A percentile compares a stretch with the other conserved stretches of the same genome.
Evolutionary conservation across 2,888 invertebrate genomes (phyloP).

Genomic region (Troides helena): DNA sequence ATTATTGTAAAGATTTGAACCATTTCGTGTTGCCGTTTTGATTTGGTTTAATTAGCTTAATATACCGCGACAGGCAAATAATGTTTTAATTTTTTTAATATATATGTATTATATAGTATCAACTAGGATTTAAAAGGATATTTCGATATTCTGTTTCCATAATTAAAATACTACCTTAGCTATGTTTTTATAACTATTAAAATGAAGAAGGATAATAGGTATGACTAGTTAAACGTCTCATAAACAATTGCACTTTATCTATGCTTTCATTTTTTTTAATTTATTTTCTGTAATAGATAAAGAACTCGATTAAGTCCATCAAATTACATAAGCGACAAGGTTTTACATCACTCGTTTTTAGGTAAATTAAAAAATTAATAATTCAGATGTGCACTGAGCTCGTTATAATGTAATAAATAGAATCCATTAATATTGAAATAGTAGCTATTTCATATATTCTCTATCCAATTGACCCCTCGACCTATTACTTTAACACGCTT

Average conservation of each 20-base stretch:
- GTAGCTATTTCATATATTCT: constrained; percentile 3
- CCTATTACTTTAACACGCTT: constrained; percentile 6
- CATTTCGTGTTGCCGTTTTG: no score
- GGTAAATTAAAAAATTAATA: background rate
- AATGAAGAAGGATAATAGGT: no score
- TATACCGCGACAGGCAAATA: no score
- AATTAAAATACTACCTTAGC: no score
- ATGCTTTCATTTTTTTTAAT: constrained; percentile 1
- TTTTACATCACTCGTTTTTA: background rate
- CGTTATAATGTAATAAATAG: background rate
- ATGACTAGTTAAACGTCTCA: background rate
- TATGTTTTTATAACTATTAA: no score
- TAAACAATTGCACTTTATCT: background rate
- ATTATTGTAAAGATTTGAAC: no score
- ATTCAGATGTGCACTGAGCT: background rate
- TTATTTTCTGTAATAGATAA: background rate
- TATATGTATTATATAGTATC: no score
- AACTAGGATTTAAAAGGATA: no score
- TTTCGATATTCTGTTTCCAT: no score
- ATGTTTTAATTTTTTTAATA: no score
- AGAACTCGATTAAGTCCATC: background rate
- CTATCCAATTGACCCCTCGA: constrained; percentile 9
- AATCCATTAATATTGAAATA: background rate
- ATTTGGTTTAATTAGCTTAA: no score
- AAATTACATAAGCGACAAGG: background rate